Conservation (phyloP, 2,113 vertebrate genomes). For the Cryptoleucopteryx plumbea region DNA sequence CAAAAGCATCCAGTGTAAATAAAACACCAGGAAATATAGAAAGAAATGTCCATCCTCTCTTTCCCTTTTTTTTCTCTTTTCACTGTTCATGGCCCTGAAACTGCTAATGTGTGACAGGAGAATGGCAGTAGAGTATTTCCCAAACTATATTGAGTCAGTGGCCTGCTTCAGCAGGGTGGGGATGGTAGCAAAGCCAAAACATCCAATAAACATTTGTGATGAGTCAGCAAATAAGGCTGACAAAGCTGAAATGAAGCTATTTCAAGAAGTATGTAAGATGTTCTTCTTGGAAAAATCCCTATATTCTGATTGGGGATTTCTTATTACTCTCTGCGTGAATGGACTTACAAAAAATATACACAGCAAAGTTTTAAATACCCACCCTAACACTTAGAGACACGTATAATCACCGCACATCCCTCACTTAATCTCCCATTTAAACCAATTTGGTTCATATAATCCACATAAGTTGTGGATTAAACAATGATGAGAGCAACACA, state of each 20-base stretch:
- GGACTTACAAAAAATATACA: neutral
- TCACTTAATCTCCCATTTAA: slow-evolving; percentile 4
- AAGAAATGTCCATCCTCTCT: neutral
- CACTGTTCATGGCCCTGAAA: neutral
- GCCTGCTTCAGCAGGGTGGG: neutral
- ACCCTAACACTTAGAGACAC: neutral
- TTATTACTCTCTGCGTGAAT: neutral
- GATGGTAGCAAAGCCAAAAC: neutral
- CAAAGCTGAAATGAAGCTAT: neutral
- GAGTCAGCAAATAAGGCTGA: neutral
- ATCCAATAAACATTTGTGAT: neutral
- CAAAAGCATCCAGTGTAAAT: neutral
- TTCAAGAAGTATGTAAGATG: neutral
- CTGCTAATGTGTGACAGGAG: neutral
- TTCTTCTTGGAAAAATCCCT: neutral
- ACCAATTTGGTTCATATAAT: neutral
- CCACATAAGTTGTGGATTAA: neutral
- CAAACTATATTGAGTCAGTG: neutral
- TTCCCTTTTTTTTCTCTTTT: neutral
- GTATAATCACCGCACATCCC: neutral
- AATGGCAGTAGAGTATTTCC: neutral
- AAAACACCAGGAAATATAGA: neutral
- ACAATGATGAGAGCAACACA: neutral
- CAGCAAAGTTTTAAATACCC: neutral
- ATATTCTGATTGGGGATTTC: neutral